Percentiles rank a stretch among this genome's conserved stretches.
These are phyloP conservation scores for Aplochiton taeniatus DNA, from an alignment of 2,797 vertebrate species.

Conservation along the genomic window DNA sequence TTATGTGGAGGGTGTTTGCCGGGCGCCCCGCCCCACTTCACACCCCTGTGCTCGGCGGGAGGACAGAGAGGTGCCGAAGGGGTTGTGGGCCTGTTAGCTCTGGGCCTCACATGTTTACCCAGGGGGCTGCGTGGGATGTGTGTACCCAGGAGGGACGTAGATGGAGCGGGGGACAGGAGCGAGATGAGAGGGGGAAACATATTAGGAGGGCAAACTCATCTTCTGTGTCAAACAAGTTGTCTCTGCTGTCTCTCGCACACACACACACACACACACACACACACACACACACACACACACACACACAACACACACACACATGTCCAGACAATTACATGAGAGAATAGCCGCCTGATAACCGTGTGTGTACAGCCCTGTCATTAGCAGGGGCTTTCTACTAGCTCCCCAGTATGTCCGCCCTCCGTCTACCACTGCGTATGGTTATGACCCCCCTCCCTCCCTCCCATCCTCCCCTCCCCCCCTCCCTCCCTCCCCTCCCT, in stretches of 20 bases:
- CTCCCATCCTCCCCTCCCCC: constrained; percentile 3
- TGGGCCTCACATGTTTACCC: constrained; percentile 63
- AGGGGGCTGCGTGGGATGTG: constrained; percentile 23
- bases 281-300: constrained; percentile 35
- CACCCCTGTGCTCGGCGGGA: constrained; percentile 18
- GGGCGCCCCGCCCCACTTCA: constrained; percentile 36
- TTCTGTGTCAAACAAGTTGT: not conserved
- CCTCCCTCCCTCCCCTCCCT: constrained; percentile 18
- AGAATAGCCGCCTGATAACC: constrained; percentile 58
- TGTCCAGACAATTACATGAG: constrained; percentile 64
- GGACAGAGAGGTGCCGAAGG: constrained; percentile 55
- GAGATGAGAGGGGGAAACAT: constrained; percentile 16
- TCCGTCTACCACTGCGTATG: constrained; percentile 32
- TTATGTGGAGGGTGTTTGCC: constrained; percentile 65
- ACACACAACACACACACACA: constrained; percentile 34
- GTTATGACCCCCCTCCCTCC: constrained; percentile 30
- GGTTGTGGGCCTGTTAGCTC: constrained; percentile 61
- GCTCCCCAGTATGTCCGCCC: constrained; percentile 19
- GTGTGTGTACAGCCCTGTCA: constrained; percentile 54
- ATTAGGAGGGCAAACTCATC: constrained; percentile 31
- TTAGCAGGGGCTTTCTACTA: constrained; percentile 59
- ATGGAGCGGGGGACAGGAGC: not conserved
- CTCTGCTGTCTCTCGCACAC: not conserved
- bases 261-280: constrained; percentile 7
- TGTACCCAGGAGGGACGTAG: constrained; percentile 17